Conservation (phyloP, 1,140 invertebrate species). For the Ylistrum balloti region DNA sequence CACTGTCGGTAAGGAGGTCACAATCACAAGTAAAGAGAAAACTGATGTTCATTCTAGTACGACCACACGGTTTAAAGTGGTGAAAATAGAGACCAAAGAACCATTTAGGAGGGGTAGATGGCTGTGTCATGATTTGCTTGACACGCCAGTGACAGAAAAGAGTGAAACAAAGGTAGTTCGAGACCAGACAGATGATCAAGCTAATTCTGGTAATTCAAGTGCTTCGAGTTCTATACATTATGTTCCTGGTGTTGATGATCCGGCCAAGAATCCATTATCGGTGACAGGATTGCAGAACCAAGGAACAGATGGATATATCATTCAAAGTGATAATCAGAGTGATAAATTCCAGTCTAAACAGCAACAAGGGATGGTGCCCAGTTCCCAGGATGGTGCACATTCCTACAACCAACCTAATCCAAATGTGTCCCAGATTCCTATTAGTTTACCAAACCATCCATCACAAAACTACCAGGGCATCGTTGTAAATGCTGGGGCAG, state of each 20-base stretch:
- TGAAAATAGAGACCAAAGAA: conserved; percentile 96
- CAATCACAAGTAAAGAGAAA: conserved; percentile 60
- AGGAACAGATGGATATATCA: neutral
- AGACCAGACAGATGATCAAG: conserved; percentile 60
- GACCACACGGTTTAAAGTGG: conserved; percentile 91
- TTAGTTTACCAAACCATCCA: conserved; percentile 6
- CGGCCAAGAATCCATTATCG: conserved; percentile 74
- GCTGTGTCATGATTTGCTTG: conserved; percentile 97
- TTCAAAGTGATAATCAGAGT: conserved; percentile 33
- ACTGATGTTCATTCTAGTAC: conserved; percentile 61
- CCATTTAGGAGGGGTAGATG: conserved; percentile 96
- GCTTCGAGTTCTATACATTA: conserved; percentile 76
- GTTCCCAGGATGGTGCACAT: neutral
- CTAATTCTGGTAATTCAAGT: conserved; percentile 75
- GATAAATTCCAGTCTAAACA: conserved; percentile 21
- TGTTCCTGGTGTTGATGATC: conserved; percentile 76
- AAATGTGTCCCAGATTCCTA: conserved; percentile 6
- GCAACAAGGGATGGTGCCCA: conserved; percentile 8
- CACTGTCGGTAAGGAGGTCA: conserved; percentile 17
- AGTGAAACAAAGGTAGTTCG: conserved; percentile 64
- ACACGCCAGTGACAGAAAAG: conserved; percentile 85
- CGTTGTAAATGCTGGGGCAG: neutral
- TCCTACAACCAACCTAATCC: conserved; percentile 12
- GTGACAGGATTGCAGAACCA: conserved; percentile 47
- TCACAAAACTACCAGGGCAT: conserved; percentile 26